Evolutionary conservation across 2,797 vertebrate species (phyloP), one percentile per base, ranked within the genome.

Genomic region (Pangasius mekongensis): DNA sequence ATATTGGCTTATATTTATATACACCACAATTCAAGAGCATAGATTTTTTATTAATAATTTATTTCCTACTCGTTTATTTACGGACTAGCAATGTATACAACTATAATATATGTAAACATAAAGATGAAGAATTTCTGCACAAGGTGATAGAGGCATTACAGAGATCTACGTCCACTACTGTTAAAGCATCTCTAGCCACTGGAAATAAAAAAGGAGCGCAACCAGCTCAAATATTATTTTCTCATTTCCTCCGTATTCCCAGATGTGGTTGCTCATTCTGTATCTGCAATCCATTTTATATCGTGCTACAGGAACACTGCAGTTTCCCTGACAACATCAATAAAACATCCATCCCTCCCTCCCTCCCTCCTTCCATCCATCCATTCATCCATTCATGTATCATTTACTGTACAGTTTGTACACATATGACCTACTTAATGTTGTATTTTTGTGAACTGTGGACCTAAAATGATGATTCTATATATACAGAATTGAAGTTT

Each of bases 241-340:
- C 30, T 80, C 30, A 80, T 80, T 80, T 80, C 77, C 77, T 80
- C 52, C 1, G 2, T 36, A 80, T 56, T 80, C 52, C 77, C n/a
- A 80, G 3, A 80, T 80, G 52, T 80, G 49, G 27, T 18, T 76
- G 24, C 73, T 76, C n/a, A 76, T 56, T 80, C 18, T 80, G 77
- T 80, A 36, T 33, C 36, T 80, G 77, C 18, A 24, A 24, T 5
- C 56, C 30, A 56, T 58, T 80, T 58, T 22, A 20, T 11, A 22
- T 36, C 22, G 9, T 33, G 52, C 52, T 56, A 9, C 8, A 33
- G 77, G 9, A 56, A 56, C 52, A 30, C 27, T 30, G 47, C 47
- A n/a, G 27, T 77, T 52, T 52, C 47, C 74, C 5, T 52, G 6
- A 54, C 77, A 58, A 0, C 77, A 56, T 58, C 22, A 27, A n/a